Conservation (phyloP, 1,140 invertebrate genomes). For the Pentalonia nigronervosa region DNA sequence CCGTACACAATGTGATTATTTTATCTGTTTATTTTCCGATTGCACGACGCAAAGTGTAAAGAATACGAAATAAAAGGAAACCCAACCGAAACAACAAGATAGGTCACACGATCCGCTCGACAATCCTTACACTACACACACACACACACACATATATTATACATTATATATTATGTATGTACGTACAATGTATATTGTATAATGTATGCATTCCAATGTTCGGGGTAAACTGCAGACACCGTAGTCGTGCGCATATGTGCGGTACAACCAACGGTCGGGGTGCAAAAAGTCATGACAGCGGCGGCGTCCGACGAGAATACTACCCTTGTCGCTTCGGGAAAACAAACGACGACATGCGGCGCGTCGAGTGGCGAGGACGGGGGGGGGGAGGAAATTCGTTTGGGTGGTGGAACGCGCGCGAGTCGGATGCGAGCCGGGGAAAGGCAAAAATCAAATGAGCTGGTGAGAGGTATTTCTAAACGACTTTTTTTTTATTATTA, state of each 20-base stretch:
- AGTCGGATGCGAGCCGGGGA: background rate
- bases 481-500: constrained; percentile 33
- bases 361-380: background rate
- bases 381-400: constrained; percentile 10
- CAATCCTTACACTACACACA: too few species aligned
- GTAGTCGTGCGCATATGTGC: background rate
- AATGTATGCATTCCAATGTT: constrained; percentile 29
- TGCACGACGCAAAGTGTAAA: background rate
- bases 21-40: background rate
- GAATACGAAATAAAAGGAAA: constrained; percentile 1
- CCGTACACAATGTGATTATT: background rate
- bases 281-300: constrained; percentile 23
- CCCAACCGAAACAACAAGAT: constrained; percentile 7
- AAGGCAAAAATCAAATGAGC: constrained; percentile 35
- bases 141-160: too few species aligned
- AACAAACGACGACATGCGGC: constrained; percentile 18
- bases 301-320: background rate
- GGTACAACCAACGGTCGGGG: background rate
- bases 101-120: background rate
- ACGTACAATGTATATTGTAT: background rate
- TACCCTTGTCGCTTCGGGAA: constrained; percentile 33
- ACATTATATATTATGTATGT: too few species aligned
- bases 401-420: background rate
- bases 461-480: constrained; percentile 38
- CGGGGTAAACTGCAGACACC: background rate